Evolutionary conservation across 2,888 invertebrate species (phyloP), one percentile per base, ranked within the genome.

Genomic region (Polyommatus icarus): DNA sequence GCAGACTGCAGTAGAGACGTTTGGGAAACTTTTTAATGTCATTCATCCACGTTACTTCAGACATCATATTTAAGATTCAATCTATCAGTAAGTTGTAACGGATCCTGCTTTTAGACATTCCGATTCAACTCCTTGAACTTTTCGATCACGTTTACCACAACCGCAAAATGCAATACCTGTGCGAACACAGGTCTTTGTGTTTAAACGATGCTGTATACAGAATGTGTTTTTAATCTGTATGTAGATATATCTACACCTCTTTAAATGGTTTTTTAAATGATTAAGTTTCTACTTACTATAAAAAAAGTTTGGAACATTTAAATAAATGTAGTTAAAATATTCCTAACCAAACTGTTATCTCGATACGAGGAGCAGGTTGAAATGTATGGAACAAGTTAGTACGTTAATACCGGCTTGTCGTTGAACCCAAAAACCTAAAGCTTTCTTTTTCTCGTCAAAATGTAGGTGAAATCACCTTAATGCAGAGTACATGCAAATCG

Each of bases 91-190:
- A n/a, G 18, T 36, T 71, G 71, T 12, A 36, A 36, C 71, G 71
- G 18, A 36, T 36, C 71, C 71, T 71, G 36, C 32, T 71, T 36
- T 15, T 71, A 15, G 71, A 36, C 8, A 36, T 36, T 71, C 18
- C 8, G 36, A n/a, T 36, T 71, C 0, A n/a, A 36, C 71, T 71
- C 36, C 71, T 71, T n/a, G 32, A 71, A 32, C 8, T 32, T 90
- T 91, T 83, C 84, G 83, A 86, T 90, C 88, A 87, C 87, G 87
- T 87, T 76, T 57, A 50, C 50, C 73, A 75, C 72, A 57, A 78
- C 61, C 20, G 61, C 61, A 67, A 67, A 67, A 67, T 67, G 24
- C 24, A 15, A 67, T 67, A 67, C 61, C 24, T 67, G 61, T 67
- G 29, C 61, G 61, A 67, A 20, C 59, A n/a, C 59, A 20, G 54